These are phyloP conservation scores for Synergus itoensis DNA, from an alignment of 2,888 invertebrate species.

Conservation along the genomic window DNA sequence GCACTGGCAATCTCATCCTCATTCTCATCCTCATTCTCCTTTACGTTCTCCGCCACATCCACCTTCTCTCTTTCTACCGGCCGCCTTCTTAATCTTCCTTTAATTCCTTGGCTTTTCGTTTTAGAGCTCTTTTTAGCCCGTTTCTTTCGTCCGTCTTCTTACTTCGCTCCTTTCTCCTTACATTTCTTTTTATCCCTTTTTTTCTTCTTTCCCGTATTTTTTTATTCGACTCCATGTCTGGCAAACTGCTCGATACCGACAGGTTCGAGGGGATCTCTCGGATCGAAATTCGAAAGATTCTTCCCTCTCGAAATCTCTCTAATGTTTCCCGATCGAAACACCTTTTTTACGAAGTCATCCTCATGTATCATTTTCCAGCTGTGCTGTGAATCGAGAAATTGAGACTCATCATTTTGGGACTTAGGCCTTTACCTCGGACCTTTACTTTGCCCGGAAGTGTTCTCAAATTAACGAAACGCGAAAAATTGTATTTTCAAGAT, in stretches of 20 bases:
- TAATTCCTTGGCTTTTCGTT: constrained; percentile 69
- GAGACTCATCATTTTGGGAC: background rate
- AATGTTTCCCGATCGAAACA: background rate
- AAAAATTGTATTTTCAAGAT: background rate
- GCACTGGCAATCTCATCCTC: constrained; percentile 39
- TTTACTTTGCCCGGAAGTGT: constrained; percentile 15
- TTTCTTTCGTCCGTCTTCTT: constrained; percentile 59
- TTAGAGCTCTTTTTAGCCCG: constrained; percentile 55
- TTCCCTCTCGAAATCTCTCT: constrained; percentile 21
- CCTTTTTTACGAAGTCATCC: constrained; percentile 11
- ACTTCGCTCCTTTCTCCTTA: constrained; percentile 43
- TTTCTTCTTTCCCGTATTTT: background rate
- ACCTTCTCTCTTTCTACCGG: constrained; percentile 57
- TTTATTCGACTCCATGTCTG: constrained; percentile 5
- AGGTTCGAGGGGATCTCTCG: constrained; percentile 14
- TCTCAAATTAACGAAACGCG: constrained; percentile 3
- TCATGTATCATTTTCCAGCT: constrained; percentile 28
- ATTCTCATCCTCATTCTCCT: constrained; percentile 22
- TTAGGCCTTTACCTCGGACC: background rate
- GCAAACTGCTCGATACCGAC: constrained; percentile 28
- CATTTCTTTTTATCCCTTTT: constrained; percentile 5
- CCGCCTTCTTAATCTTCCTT: constrained; percentile 73
- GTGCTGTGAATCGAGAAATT: constrained; percentile 14
- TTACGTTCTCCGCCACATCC: constrained; percentile 21
- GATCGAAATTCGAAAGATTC: constrained; percentile 24